A percentile compares a stretch with the other conserved stretches of the same genome.
These are phyloP conservation scores for Melanotaenia parkinsoni DNA, from an alignment of 2,797 vertebrate genomes.

Conservation along the genomic window DNA sequence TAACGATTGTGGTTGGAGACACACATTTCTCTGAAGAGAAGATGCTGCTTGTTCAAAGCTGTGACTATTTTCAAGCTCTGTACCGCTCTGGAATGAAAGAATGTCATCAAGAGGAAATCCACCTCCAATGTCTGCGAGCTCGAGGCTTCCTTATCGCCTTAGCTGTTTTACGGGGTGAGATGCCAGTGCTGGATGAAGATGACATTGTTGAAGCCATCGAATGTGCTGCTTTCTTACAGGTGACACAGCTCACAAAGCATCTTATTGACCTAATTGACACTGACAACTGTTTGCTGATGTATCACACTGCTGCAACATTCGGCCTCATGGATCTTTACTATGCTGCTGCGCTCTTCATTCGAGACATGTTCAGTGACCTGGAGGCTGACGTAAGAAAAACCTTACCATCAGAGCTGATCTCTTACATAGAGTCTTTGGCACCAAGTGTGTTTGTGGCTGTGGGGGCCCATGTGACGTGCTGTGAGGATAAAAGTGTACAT, in stretches of 20 bases:
- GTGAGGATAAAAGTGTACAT: slow-evolving; percentile 37
- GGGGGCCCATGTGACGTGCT: slow-evolving; percentile 66
- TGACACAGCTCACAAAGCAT: slow-evolving; percentile 82
- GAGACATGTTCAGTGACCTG: slow-evolving; percentile 85
- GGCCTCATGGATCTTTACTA: slow-evolving; percentile 88
- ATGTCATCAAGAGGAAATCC: slow-evolving; percentile 86
- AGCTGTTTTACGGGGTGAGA: slow-evolving; percentile 83
- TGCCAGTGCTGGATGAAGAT: slow-evolving; percentile 82
- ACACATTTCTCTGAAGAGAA: slow-evolving; percentile 86
- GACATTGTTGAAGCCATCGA: slow-evolving; percentile 90
- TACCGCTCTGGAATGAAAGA: slow-evolving; percentile 95
- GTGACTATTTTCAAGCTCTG: slow-evolving; percentile 92
- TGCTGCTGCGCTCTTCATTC: slow-evolving; percentile 86
- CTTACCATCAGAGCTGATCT: slow-evolving; percentile 83
- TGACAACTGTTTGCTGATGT: slow-evolving; percentile 92
- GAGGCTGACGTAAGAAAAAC: slow-evolving; percentile 76
- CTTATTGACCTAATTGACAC: slow-evolving; percentile 86
- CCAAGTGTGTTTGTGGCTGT: slow-evolving; percentile 89
- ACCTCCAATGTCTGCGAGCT: slow-evolving; percentile 81
- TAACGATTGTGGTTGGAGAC: slow-evolving; percentile 85
- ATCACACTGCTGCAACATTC: slow-evolving; percentile 88
- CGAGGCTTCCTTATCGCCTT: slow-evolving; percentile 86
- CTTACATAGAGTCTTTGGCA: slow-evolving; percentile 85
- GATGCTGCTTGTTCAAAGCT: slow-evolving; percentile 83
- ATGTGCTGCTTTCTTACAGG: slow-evolving; percentile 92